Evolutionary conservation across 2,113 vertebrate species (phyloP), one percentile per base, ranked within the genome.

Genomic region (Eidolon helvum): DNA sequence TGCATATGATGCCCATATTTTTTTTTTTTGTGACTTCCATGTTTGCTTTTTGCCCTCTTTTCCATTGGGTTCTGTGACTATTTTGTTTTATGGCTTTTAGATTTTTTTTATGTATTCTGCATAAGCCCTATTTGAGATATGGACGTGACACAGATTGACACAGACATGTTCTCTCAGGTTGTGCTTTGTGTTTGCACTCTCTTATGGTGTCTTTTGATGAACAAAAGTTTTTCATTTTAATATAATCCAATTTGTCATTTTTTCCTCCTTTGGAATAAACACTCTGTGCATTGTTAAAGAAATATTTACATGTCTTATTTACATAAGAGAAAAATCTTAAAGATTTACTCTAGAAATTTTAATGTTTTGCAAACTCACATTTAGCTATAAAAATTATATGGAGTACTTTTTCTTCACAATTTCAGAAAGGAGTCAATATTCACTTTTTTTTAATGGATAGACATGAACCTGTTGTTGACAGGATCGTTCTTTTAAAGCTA

Each of bases 401-500:
- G 14, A 77, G 28, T 80, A 71, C 6, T 45, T 89, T 95, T 71
- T 43, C 33, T 94, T 4, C 40, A 78, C 83, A 26, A 75, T 78
- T 84, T 95, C 38, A 93, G 21, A 14, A 69, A 45, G 53, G 57
- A 65, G 6, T 92, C 2, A 86, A 88, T 11, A 28, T 48, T 65
- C 12, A 18, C 33, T 35, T 92, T 90, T 53, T 84, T 75, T 68
- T 33, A 61, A 55, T 61, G 26, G 38, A 38, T 33, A 65, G 12
- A 48, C 1, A 90, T 61, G 33, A 1, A 66, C 28, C 24, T 35
- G 35, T 87, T 78, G 61, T 35, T 78, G 57, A 87, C 87, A 90
- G 78, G 19, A 88, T 87, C 26, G 85, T 88, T 91, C 48, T 74
- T 95, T 93, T 72, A 90, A 63, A 91, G 69, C 5, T 91, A 50